phyloP scores from a whole-genome alignment of 2,888 invertebrate species.

The Pollenia griseotomentosa region DNA sequence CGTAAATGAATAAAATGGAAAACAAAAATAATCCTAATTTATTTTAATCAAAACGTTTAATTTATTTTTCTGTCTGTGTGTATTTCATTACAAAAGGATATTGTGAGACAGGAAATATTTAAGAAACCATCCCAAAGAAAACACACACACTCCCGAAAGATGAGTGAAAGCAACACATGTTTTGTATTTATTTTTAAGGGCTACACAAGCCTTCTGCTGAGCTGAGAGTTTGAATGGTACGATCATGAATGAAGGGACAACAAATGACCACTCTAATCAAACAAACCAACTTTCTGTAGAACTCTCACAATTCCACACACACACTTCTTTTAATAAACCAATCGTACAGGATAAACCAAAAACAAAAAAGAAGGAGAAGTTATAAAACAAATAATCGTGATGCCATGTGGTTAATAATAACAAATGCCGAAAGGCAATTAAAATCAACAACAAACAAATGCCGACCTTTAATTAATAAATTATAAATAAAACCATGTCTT shows the following conservation, averaged over 20 bases:
- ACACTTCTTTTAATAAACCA: neutral
- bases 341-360: conserved; percentile 73
- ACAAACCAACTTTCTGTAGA: conserved; percentile 18
- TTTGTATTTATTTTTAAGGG: conserved; percentile 14
- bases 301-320: neutral
- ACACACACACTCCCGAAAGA: neutral
- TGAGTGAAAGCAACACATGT: conserved; percentile 48
- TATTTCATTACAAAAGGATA: conserved; percentile 62
- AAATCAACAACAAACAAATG: conserved; percentile 76
- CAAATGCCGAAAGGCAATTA: conserved; percentile 81
- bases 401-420: conserved; percentile 78
- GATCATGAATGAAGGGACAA: conserved; percentile 41
- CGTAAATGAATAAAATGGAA: conserved; percentile 39
- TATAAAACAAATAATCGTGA: conserved; percentile 58
- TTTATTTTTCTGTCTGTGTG: conserved; percentile 60
- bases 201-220: neutral
- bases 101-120: conserved; percentile 61
- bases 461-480: conserved; percentile 83
- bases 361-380: conserved; percentile 44
- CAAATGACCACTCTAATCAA: conserved; percentile 56
- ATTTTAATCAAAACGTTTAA: conserved; percentile 72
- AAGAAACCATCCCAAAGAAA: conserved; percentile 21
- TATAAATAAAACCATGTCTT: conserved; percentile 79
- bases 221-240: neutral
- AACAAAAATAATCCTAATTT: conserved; percentile 60